Evolutionary conservation across 2,113 vertebrate genomes (phyloP).

Genomic region (Boleophthalmus pectinirostris): DNA sequence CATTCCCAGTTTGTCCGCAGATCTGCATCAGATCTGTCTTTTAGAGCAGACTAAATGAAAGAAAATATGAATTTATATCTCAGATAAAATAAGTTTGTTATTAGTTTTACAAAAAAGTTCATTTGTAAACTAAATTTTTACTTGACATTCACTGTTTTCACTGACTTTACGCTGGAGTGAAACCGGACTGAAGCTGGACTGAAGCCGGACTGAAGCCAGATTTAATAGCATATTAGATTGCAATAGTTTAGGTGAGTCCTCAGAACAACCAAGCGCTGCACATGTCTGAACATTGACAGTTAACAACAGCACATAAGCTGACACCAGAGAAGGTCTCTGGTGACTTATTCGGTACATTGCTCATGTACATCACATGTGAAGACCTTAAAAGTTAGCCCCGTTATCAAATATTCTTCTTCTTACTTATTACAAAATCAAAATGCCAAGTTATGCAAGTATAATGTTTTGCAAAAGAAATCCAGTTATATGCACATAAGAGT

Average conservation of each 20-base stretch:
- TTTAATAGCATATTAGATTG: too few species aligned
- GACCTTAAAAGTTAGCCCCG: not conserved
- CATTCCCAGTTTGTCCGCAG: too few species aligned
- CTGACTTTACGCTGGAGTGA: not conserved
- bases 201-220: conserved; percentile 4
- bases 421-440: not conserved
- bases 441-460: not conserved
- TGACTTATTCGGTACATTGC: not conserved
- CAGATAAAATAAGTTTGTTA: too few species aligned
- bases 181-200: too few species aligned
- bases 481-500: too few species aligned
- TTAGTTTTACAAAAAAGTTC: too few species aligned
- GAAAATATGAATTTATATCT: too few species aligned
- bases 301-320: too few species aligned
- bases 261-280: not conserved
- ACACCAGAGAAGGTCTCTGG: not conserved
- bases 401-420: not conserved
- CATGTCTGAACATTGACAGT: not conserved
- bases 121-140: too few species aligned
- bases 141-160: not conserved
- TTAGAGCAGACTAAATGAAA: too few species aligned
- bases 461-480: not conserved
- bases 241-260: conserved; percentile 74
- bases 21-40: too few species aligned
- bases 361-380: too few species aligned